Evolutionary conservation across 1,140 invertebrate species (phyloP).

Genomic region (Batillaria attramentaria): DNA sequence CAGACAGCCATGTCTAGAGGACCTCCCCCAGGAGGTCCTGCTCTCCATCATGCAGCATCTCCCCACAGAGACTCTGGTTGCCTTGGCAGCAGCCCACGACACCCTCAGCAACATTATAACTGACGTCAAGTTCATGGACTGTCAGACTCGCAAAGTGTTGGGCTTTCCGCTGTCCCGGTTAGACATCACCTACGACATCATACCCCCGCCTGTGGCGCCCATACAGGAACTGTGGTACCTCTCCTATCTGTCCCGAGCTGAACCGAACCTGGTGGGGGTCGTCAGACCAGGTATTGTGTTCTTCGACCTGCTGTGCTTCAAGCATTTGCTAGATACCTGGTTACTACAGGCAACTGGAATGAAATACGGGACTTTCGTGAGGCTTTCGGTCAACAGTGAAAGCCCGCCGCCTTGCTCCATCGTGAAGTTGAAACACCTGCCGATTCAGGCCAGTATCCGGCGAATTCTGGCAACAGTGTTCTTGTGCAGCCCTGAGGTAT

Average conservation of each 20-base stretch:
- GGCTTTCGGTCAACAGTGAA: background rate
- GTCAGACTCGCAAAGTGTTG: slow-evolving; percentile 7
- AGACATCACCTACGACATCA: slow-evolving; percentile 10
- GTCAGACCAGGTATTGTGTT: slow-evolving; percentile 6
- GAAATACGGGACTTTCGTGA: slow-evolving; percentile 9
- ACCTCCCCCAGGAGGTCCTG: slow-evolving; percentile 13
- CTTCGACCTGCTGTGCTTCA: slow-evolving; percentile 25
- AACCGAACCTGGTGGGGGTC: background rate
- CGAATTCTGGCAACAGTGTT: slow-evolving; percentile 11
- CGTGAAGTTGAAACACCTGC: background rate
- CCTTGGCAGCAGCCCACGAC: slow-evolving; percentile 10
- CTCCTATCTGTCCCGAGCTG: background rate
- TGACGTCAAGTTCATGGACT: slow-evolving; percentile 24
- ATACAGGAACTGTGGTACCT: slow-evolving; percentile 19
- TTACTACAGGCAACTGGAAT: slow-evolving; percentile 5
- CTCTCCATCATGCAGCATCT: background rate
- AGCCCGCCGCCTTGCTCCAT: background rate
- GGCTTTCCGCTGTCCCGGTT: background rate
- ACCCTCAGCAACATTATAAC: background rate
- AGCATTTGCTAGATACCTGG: slow-evolving; percentile 19
- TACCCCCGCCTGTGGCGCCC: slow-evolving; percentile 1
- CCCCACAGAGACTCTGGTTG: slow-evolving; percentile 16
- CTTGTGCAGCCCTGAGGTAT: slow-evolving; percentile 14
- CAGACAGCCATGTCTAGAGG: background rate
- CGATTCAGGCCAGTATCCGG: background rate